A percentile compares a stretch with the other conserved stretches of the same genome.
Conservation (phyloP, 2,113 vertebrate genomes). For the Daphoenositta chrysoptera region DNA sequence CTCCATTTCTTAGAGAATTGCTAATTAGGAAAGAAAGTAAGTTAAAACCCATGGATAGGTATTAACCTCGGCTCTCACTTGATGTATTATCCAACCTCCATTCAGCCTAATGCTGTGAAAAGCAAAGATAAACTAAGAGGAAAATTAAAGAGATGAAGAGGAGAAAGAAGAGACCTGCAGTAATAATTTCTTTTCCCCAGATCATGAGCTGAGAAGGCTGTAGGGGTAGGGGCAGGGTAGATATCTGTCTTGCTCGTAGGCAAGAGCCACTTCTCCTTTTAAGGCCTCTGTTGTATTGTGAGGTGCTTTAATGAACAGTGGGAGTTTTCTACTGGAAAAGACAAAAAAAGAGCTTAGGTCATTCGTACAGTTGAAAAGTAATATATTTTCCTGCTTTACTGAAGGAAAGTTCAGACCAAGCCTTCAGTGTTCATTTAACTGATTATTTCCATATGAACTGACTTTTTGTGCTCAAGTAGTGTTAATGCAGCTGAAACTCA, state of each 20-base stretch:
- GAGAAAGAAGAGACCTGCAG: background rate
- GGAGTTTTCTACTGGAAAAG: conserved; percentile 21
- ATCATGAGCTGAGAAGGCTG: background rate
- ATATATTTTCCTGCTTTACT: background rate
- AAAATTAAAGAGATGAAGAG: background rate
- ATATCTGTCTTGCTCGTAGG: background rate
- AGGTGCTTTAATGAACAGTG: background rate
- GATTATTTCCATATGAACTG: conserved; percentile 6
- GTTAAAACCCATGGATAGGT: background rate
- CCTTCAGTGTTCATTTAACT: background rate
- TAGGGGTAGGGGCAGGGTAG: background rate
- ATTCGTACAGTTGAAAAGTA: background rate
- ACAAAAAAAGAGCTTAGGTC: background rate
- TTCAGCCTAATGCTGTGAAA: background rate
- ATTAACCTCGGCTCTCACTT: background rate
- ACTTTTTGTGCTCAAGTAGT: background rate
- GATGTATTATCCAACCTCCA: background rate
- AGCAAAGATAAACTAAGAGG: background rate
- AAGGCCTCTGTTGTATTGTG: background rate
- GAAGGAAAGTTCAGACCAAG: background rate
- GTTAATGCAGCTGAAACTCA: background rate
- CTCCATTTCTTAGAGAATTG: background rate
- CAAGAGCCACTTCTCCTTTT: background rate
- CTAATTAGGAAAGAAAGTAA: background rate
- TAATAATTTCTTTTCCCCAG: background rate